Evolutionary conservation across 2,888 invertebrate genomes (phyloP).

Genomic region (Auanema sp.): DNA sequence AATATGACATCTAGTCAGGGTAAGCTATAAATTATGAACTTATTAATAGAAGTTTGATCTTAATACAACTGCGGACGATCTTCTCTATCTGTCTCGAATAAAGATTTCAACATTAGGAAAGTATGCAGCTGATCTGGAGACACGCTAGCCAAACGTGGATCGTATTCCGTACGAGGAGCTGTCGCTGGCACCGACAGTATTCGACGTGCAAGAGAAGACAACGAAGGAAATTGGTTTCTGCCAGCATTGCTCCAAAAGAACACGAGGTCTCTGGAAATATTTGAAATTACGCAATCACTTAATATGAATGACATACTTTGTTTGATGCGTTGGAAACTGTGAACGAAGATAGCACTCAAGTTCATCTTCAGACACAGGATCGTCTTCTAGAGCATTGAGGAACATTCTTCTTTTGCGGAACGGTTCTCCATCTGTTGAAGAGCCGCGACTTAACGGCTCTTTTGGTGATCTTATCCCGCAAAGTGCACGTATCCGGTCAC

Average conservation of each 20-base stretch:
- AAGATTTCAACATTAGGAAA: conserved; percentile 39
- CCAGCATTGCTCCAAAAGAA: conserved; percentile 56
- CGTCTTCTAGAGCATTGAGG: conserved; percentile 52
- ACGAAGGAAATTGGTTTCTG: conserved; percentile 47
- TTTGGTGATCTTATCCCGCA: conserved; percentile 36
- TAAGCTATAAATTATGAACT: too few relatives aligned
- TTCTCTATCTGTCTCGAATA: conserved; percentile 37
- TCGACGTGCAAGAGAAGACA: conserved; percentile 50
- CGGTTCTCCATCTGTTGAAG: conserved; percentile 41
- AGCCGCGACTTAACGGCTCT: conserved; percentile 37
- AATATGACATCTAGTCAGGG: too few relatives aligned
- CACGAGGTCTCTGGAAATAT: conserved; percentile 43
- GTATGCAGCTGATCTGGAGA: conserved; percentile 38
- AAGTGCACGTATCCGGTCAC: conserved; percentile 29
- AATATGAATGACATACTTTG: conserved; percentile 25
- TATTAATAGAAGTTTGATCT: too few relatives aligned
- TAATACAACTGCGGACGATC: conserved; percentile 7
- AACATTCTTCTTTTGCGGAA: conserved; percentile 54
- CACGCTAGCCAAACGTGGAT: conserved; percentile 30
- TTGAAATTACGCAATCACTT: background rate
- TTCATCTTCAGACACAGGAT: conserved; percentile 52
- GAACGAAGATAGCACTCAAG: conserved; percentile 46
- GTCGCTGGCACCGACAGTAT: conserved; percentile 33
- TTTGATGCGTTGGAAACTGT: conserved; percentile 33
- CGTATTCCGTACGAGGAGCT: conserved; percentile 33